These are phyloP conservation scores for Caenorhabditis tropicalis DNA, from an alignment of 1,140 invertebrate species.

Conservation along the genomic window DNA sequence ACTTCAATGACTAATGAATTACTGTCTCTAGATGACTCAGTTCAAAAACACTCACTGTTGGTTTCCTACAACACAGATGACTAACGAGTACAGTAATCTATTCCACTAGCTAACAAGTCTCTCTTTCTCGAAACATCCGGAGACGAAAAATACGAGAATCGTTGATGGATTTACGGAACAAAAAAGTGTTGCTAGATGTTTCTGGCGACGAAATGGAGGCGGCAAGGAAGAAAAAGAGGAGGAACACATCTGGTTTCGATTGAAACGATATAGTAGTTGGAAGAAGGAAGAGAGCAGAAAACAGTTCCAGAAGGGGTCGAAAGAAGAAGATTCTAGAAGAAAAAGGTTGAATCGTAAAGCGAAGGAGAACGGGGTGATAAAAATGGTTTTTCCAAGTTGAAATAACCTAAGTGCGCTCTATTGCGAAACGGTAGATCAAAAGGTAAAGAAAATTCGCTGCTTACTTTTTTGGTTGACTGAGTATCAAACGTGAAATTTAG, in stretches of 20 bases:
- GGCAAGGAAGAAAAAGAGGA: background rate
- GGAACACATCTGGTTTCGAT: constrained; percentile 33
- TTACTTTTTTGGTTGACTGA: too few relatives aligned
- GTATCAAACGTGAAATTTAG: too few relatives aligned
- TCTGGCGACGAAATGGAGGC: background rate
- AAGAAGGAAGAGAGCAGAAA: background rate
- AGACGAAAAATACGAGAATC: too few relatives aligned
- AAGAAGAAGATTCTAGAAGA: background rate
- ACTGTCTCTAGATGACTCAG: too few relatives aligned
- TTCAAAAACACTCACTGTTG: too few relatives aligned
- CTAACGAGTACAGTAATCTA: background rate
- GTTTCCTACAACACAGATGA: too few relatives aligned
- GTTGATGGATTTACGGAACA: background rate
- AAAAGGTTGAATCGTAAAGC: background rate
- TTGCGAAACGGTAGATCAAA: too few relatives aligned
- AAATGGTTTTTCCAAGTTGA: too few relatives aligned
- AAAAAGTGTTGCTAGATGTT: too few relatives aligned
- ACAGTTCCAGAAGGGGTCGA: background rate
- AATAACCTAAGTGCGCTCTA: too few relatives aligned
- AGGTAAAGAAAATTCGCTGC: too few relatives aligned
- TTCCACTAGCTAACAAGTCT: constrained; percentile 18
- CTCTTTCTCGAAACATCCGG: background rate
- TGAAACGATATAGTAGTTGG: background rate
- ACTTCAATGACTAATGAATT: too few relatives aligned
- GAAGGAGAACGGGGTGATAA: background rate